Base-by-base conservation (phyloP, 2,113 vertebrate genomes). In the Heterochromis multidens region DNA sequence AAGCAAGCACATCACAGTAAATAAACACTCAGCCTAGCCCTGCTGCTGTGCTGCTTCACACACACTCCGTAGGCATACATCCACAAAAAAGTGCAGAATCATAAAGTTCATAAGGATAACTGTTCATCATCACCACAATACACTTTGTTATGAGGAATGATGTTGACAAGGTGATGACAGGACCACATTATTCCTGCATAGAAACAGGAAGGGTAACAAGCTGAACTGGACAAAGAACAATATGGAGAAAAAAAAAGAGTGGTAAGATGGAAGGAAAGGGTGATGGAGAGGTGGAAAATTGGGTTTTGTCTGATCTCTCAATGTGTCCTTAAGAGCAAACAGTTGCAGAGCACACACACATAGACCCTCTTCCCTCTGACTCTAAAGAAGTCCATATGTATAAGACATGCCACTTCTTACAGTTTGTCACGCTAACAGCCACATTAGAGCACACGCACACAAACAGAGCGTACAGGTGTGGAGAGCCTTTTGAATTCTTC, bases 381-480 rank as follows among this genome's bases (percentile, higher is more conserved):
- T 78, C 77, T 88, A 90, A 92, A 85, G 85, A 90, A 83, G 52
- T 84, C 82, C 79, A 89, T 82, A 89, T 93, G 90, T 57, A 82
- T 72, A 21, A 86, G 78, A 90, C 87, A 91, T 9, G 58, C 72
- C 59, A 82, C 43, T 49, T 79, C 31, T 59, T 19, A 61, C 29
- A 13, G 80, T 57, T 49, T 77, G 23, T 23, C 31, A 27, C 43
- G 59, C 52, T 62, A 33, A 17, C 58, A 56, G 61, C 23, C 11
- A 43, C 43, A 46, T 54, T 49, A 72, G 13, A 81, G 56, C 54
- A n/a, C 37, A 63, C 21, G 63, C n/a, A 23, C 37, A 63, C 19
- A 86, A 57, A 31, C 27, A 57, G 1, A 77, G 16, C 6, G 43
- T 62, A 54, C 88, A 91, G 83, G 86, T 90, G 88, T 79, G 67